Evolutionary conservation across 1,140 invertebrate species (phyloP).

Genomic region (Ceratosolen solmsi): DNA sequence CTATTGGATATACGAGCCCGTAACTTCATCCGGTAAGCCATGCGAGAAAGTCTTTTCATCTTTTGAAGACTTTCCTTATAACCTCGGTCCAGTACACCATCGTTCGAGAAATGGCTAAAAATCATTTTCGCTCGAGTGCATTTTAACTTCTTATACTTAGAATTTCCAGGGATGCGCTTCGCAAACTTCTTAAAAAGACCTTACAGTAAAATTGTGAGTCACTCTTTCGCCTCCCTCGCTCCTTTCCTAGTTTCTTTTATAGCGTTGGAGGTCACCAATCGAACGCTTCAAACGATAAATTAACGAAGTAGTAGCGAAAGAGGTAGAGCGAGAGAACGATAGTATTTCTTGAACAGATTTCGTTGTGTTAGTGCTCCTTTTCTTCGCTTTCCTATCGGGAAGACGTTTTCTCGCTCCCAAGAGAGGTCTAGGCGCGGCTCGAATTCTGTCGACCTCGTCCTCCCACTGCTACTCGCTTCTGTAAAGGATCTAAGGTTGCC

Average conservation of each 20-base stretch:
- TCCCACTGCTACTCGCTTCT: background rate
- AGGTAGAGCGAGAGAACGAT: background rate
- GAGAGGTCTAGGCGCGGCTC: background rate
- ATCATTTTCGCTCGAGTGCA: constrained; percentile 10
- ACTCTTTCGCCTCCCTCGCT: background rate
- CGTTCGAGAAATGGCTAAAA: constrained; percentile 1
- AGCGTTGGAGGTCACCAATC: background rate
- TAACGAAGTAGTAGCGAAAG: constrained; percentile 6
- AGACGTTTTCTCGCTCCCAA: constrained; percentile 39
- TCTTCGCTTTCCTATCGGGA: constrained; percentile 44
- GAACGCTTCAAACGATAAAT: constrained; percentile 22
- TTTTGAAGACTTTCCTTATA: constrained; percentile 13
- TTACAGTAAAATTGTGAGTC: background rate
- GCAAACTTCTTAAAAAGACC: constrained; percentile 1
- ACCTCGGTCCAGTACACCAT: background rate
- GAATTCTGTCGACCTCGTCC: constrained; percentile 9
- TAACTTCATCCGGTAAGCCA: background rate
- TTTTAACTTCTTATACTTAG: constrained; percentile 13
- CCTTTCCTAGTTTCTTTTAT: background rate
- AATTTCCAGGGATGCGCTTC: background rate
- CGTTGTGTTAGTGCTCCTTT: background rate
- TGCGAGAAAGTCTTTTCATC: background rate
- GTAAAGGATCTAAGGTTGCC: constrained; percentile 54
- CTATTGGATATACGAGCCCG: background rate
- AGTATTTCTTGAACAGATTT: constrained; percentile 18